Conservation (phyloP, 2,113 vertebrate genomes). For the Myiopsitta monachus region DNA sequence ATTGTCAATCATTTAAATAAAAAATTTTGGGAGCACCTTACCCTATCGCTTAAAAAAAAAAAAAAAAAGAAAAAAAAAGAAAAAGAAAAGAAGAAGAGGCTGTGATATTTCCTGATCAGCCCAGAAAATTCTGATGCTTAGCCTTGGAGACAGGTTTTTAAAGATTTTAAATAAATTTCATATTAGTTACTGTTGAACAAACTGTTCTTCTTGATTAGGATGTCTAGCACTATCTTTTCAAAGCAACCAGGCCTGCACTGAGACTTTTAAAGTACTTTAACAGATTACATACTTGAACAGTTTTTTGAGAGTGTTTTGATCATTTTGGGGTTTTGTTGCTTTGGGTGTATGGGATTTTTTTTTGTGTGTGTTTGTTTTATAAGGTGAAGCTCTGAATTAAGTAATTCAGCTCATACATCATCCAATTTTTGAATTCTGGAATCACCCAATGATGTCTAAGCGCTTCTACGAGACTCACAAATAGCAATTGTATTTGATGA, state of each 20-base stretch:
- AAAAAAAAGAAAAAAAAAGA: too few relatives aligned
- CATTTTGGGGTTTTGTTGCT: accelerated
- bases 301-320: not conserved
- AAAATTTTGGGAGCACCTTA: not conserved
- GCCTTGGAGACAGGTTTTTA: not conserved
- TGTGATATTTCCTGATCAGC: not conserved
- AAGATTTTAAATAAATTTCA: not conserved
- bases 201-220: not conserved
- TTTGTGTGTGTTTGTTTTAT: not conserved
- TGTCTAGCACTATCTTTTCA: not conserved
- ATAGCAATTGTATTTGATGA: not conserved
- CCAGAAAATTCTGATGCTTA: not conserved
- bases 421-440: not conserved
- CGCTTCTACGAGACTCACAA: not conserved
- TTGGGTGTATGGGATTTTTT: not conserved
- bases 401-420: not conserved
- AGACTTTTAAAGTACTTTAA: not conserved
- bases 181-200: not conserved
- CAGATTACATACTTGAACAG: accelerated
- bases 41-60: not conserved
- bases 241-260: not conserved
- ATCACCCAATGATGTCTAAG: not conserved
- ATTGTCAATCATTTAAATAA: not conserved
- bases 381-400: not conserved
- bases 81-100: not conserved